Evolutionary conservation across 2,797 vertebrate genomes (phyloP).

Genomic region (Syncerus caffer): DNA sequence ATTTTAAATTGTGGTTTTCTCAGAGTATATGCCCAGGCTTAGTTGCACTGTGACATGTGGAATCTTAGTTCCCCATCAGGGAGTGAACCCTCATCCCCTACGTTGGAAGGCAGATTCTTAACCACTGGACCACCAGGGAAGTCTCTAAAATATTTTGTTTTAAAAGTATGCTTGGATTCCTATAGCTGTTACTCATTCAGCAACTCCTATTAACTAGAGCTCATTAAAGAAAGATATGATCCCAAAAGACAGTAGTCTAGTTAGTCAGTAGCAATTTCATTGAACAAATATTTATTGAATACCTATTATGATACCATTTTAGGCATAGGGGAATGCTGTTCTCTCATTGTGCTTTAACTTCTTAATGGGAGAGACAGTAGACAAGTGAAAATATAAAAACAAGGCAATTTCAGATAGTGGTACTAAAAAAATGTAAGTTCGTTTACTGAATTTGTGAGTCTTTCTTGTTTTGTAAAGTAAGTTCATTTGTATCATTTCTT

Average conservation of each 20-base stretch:
- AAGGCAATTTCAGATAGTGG: not conserved
- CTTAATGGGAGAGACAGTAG: not conserved
- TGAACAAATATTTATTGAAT: conserved; percentile 18
- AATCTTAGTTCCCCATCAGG: not conserved
- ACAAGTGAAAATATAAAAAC: not conserved
- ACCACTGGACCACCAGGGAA: not conserved
- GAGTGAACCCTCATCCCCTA: not conserved
- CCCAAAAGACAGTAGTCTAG: not conserved
- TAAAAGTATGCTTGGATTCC: conserved; percentile 7
- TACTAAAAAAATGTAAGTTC: not conserved
- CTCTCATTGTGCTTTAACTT: conserved; percentile 8
- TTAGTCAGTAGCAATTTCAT: conserved; percentile 15
- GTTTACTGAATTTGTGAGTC: not conserved
- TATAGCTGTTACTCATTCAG: conserved; percentile 8
- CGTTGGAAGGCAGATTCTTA: not conserved
- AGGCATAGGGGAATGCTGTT: not conserved
- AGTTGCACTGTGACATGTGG: not conserved
- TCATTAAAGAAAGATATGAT: conserved; percentile 14
- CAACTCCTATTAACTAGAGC: conserved; percentile 13
- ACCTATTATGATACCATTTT: not conserved
- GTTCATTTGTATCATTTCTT: not conserved
- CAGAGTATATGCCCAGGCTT: not conserved
- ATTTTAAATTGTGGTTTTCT: not conserved
- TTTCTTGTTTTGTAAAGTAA: not conserved
- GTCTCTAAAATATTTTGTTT: not conserved